phyloP scores from a whole-genome alignment of 2,797 vertebrate species.

The Tachyglossus aculeatus region DNA sequence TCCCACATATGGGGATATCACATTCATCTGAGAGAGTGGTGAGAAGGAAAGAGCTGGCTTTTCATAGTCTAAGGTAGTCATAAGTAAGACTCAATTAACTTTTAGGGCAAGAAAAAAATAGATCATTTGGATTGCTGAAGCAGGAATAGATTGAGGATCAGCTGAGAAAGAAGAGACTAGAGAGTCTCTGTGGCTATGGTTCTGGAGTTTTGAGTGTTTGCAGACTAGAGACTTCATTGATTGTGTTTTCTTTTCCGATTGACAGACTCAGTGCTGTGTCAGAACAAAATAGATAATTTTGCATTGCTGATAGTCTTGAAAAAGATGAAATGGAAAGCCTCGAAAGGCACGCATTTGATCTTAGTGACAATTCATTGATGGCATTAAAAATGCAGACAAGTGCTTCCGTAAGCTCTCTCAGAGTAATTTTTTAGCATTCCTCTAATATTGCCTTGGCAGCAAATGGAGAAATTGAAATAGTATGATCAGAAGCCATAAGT shows the following conservation, averaged over 20 bases:
- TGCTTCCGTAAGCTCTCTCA: conserved; percentile 6
- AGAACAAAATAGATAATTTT: background rate
- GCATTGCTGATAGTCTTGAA: background rate
- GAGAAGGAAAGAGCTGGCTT: background rate
- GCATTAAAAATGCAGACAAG: conserved; percentile 17
- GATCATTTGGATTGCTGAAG: conserved; percentile 24
- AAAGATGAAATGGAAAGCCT: background rate
- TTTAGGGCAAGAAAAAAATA: conserved; percentile 30
- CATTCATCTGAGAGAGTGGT: background rate
- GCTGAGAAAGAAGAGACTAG: background rate
- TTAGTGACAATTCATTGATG: background rate
- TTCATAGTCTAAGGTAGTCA: background rate
- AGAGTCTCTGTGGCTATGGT: background rate
- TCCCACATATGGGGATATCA: background rate
- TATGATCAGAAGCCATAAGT: background rate
- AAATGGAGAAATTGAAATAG: background rate
- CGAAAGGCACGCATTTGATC: conserved; percentile 6
- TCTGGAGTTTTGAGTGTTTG: background rate
- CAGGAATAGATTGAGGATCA: conserved; percentile 16
- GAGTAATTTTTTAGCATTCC: background rate
- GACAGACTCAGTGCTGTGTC: background rate
- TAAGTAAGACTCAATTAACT: conserved; percentile 38
- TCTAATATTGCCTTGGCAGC: rapidly evolving
- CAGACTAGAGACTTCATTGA: background rate
- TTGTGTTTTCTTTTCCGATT: background rate